Base-by-base conservation (phyloP, 37 sponge, comb jelly and placozoan genomes). In the Diacarnus erythraeanus region DNA sequence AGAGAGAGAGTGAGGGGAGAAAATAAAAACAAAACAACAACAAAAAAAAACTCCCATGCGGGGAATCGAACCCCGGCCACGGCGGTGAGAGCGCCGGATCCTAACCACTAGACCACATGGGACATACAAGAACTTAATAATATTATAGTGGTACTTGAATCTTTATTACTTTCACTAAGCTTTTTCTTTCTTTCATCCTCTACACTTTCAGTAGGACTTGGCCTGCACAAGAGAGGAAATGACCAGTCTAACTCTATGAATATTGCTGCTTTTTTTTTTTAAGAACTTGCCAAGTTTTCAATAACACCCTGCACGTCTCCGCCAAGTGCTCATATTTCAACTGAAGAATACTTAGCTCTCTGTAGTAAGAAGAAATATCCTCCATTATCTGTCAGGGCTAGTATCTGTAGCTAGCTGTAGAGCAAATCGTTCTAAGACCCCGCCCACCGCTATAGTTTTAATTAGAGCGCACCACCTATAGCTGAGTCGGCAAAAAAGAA, bases 61-160 rank as follows among this genome's bases (percentile, higher is more conserved):
- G 90, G 90, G 90, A 89, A 89, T 89, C 85, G 90, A 89, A 89
- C 90, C 90, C 89, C 80, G 89, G 89, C 89, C 89, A 80, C 84
- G 85, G 80, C 89, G 86, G 86, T 89, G 90, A 89, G 90, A 89
- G 86, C 86, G 86, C 81, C 86, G 85, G 79, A 89, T 89, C 90
- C 90, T 89, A 89, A 89, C 90, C 90, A 89, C 90, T 89, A 89
- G 90, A 89, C 90, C 90, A 89, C 85, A 78, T 89, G 90, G 90
- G 90, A 89, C 72, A 30, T 35, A 57, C 68, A 64, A 31, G 68
- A 27, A 15, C 42, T 33, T 4, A n/a, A 8, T 27, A 34, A 66
- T 42, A 27, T 78, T 23, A 18, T 15, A n/a, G n/a, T n/a, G n/a
- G n/a, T n/a, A n/a, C n/a, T n/a, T n/a, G n/a, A n/a, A n/a, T n/a